A percentile compares a stretch with the other conserved stretches of the same genome.
phyloP scores from a whole-genome alignment of 2,797 vertebrate species.

The Lindbergichthys nudifrons region DNA sequence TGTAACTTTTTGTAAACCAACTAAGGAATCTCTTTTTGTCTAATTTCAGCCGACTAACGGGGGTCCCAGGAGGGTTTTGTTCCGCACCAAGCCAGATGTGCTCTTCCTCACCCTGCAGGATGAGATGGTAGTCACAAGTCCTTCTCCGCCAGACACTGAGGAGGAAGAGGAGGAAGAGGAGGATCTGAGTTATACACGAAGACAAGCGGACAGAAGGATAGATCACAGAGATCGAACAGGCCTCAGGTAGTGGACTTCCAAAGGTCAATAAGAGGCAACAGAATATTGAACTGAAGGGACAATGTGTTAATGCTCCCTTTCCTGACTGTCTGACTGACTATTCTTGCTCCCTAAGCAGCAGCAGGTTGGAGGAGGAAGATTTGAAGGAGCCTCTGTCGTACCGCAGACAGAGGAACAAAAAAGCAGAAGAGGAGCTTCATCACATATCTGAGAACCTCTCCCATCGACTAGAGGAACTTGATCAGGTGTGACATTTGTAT shows the following conservation, averaged over 20 bases:
- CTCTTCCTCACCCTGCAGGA: conserved; percentile 76
- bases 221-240: conserved; percentile 16
- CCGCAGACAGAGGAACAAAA: conserved; percentile 79
- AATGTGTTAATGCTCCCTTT: not conserved
- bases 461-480: conserved; percentile 87
- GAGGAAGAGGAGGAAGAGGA: conserved; percentile 47
- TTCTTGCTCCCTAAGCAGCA: conserved; percentile 16
- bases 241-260: conserved; percentile 39
- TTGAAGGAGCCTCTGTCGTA: conserved; percentile 71
- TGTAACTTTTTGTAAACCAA: not conserved
- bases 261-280: not conserved
- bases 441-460: conserved; percentile 90
- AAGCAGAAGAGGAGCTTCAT: conserved; percentile 86
- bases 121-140: conserved; percentile 42
- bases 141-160: conserved; percentile 59
- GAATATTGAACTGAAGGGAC: not conserved
- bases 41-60: conserved; percentile 62
- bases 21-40: not conserved
- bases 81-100: conserved; percentile 84
- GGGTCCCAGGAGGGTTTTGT: conserved; percentile 79
- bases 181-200: conserved; percentile 9
- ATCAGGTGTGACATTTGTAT: conserved; percentile 58
- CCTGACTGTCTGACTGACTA: not conserved
- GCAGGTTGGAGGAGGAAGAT: conserved; percentile 26
- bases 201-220: conserved; percentile 17